Base-by-base conservation (phyloP, 2,797 vertebrate genomes). In the Semotilus atromaculatus region DNA sequence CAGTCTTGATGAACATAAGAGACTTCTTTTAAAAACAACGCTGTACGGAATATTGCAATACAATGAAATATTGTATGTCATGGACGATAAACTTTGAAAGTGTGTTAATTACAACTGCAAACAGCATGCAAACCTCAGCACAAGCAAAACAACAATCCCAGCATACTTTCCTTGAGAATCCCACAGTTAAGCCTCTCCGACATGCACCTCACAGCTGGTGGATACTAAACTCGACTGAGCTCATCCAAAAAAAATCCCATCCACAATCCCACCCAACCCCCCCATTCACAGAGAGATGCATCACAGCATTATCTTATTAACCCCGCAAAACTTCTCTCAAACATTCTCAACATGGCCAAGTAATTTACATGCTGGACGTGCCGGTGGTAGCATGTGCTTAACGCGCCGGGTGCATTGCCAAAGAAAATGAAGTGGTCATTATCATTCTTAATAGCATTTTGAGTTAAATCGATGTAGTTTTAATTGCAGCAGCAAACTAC, bases 241-340 rank as follows among this genome's bases (percentile, higher is more conserved):
- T 83, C 86, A 87, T 84, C 78, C 86, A 86, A 88, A 87, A 86
- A 88, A 87, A 86, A 86, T 53, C 26, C 79, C 60, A 80, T 78
- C 87, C 85, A 67, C 80, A 80, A 74, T 83, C 40, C 68, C 73
- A 73, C 29, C 78, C 70, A 80, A 64, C 81, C 48, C 71, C 75
- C 76, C 66, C 72, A 77, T 85, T 80, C 72, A 77, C 74, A 82
- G 77, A 71, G 55, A 87, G 66, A 84, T 13, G 26, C 80, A 85
- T 85, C 82, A 87, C 82, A 62, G 88, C 81, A 89, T 89, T 84
- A 86, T 89, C 79, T 85, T 89, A 86, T 90, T 88, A 86, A 89
- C 86, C 89, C 80, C 60, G 60, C 55, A 55, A 81, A 84, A 68
- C 71, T 70, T 58, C 75, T 58, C 70, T 86, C 78, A 67, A 62